Evolutionary conservation across 1,140 invertebrate species (phyloP), one percentile per base, ranked within the genome.

Genomic region (Saccostrea cuccullata): DNA sequence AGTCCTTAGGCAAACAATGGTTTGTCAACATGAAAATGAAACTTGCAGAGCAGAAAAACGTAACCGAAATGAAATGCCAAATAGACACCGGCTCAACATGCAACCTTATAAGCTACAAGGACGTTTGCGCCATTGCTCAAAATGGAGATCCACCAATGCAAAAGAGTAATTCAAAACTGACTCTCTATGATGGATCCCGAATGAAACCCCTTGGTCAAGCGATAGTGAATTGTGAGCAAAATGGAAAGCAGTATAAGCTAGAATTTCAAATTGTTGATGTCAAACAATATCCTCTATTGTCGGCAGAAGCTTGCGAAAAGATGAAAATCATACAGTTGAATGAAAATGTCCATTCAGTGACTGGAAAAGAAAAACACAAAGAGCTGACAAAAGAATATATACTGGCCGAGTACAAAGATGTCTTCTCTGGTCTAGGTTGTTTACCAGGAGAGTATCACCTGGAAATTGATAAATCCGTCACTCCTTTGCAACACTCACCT

Each of bases 331-430:
- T 86, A 9, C 70, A 23, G 11, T 9, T 77, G n/a, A 86, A 73
- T 55, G 20, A 70, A 20, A 60, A 17, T 4, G 58, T 60, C 3
- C 58, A 60, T 60, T 60, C 58, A 17, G 58, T 60, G 13, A 60
- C 5, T 47, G 47, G 58, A 4, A 60, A 60, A 60, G 20, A 9
- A 20, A 13, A 26, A 83, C 55, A 40, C 11, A 83, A 47, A 9
- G 17, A 40, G 86, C 93, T n/a, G 93, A 93, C 20, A 17, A 58
- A 60, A 58, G 55, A 89, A 1, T 23, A 55, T 2, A 36, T 90
- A 11, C 26, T 77, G 15, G 4, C 26, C 2, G 58, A 90, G n/a
- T 91, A 86, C 64, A n/a, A 67, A 26, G 87, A 91, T 85, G 30
- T 87, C 0, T 91, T 91, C 70, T 55, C 55, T 60, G 88, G 88